These are phyloP conservation scores for Mylabris phalerata DNA, from an alignment of 1,140 invertebrate genomes.

Conservation along the genomic window DNA sequence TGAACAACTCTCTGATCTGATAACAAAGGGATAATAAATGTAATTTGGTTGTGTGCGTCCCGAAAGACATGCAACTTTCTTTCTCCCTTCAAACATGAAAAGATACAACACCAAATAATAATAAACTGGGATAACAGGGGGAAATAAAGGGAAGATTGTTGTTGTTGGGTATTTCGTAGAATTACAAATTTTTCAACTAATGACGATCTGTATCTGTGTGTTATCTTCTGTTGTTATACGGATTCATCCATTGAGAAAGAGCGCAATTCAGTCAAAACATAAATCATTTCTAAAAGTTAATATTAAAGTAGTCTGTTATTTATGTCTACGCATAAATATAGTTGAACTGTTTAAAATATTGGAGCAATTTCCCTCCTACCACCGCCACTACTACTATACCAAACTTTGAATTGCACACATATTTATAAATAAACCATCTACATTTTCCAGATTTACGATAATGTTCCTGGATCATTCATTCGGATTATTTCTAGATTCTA, in stretches of 20 bases:
- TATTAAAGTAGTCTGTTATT: constrained; percentile 25
- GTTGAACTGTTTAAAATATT: constrained; percentile 20
- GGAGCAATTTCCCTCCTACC: constrained; percentile 13
- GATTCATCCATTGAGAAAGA: no score
- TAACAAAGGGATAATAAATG: constrained; percentile 2
- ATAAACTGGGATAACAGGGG: no score
- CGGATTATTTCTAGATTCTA: no score
- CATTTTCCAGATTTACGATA: constrained; percentile 17
- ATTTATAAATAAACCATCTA: constrained; percentile 21
- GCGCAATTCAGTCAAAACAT: not conserved
- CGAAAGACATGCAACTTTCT: no score
- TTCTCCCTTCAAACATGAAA: no score
- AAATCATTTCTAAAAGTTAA: constrained; percentile 21
- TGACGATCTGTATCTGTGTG: no score
- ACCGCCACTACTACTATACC: no score
- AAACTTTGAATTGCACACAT: constrained; percentile 13
- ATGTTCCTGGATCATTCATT: not conserved
- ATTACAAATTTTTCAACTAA: no score
- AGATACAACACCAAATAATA: no score
- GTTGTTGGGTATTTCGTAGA: no score
- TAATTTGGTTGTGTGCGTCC: constrained; percentile 1
- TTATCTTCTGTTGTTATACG: no score
- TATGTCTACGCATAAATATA: constrained; percentile 24
- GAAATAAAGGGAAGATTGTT: no score
- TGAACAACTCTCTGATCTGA: not conserved